Conservation (phyloP, 1,140 invertebrate species). For the Halictus rubicundus region DNA sequence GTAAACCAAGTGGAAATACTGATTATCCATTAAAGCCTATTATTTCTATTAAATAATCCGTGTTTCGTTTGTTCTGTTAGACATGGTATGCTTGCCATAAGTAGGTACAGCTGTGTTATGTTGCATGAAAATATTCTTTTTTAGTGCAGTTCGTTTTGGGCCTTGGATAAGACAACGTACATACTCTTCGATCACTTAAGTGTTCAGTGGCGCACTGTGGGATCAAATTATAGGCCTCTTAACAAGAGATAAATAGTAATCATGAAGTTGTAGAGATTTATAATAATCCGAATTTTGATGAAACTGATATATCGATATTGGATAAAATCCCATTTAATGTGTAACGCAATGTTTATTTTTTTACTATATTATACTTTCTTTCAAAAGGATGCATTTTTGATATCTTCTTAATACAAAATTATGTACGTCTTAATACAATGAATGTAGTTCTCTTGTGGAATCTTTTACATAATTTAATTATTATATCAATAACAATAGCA, state of each 20-base stretch:
- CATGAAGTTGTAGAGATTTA: conserved; percentile 50
- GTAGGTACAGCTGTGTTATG: conserved; percentile 44
- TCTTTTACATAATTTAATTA: conserved; percentile 6
- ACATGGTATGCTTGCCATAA: conserved; percentile 49
- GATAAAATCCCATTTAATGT: background rate
- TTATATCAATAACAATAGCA: background rate
- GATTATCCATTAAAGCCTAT: conserved; percentile 19
- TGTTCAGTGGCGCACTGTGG: conserved; percentile 49
- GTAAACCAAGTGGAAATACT: conserved; percentile 17
- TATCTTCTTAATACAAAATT: background rate
- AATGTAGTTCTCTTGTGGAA: background rate
- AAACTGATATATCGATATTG: background rate
- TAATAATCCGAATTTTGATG: conserved; percentile 30
- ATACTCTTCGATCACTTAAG: conserved; percentile 33
- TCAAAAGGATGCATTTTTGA: background rate
- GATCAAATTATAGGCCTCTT: conserved; percentile 67
- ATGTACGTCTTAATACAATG: background rate
- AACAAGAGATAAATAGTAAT: conserved; percentile 66
- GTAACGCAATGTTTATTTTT: background rate
- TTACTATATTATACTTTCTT: background rate
- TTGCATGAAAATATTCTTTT: conserved; percentile 57
- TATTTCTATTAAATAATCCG: conserved; percentile 1
- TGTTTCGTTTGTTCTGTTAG: conserved; percentile 1
- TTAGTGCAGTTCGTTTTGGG: conserved; percentile 43
- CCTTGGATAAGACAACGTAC: conserved; percentile 43